Evolutionary conservation across 30 jellyfish, hydroid and myxozoan species (phyloP).

Genomic region (Pseudorhiza aurosa): DNA sequence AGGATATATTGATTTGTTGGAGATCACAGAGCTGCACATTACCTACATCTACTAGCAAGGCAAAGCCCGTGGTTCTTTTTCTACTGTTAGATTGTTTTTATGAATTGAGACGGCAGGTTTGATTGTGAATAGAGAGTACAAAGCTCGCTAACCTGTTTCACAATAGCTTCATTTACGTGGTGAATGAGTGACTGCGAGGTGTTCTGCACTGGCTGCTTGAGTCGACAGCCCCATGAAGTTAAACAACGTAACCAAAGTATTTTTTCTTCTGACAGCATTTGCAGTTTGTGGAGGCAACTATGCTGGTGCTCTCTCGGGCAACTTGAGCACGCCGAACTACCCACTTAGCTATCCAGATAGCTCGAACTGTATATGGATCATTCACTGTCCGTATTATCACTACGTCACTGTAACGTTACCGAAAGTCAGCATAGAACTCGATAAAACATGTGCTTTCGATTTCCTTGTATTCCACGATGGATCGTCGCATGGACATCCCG

Average conservation of each 20-base stretch:
- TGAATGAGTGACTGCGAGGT: not conserved
- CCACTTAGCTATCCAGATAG: conserved; percentile 62
- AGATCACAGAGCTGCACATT: too few relatives aligned
- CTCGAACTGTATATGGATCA: conserved; percentile 63
- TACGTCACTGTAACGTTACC: conserved; percentile 40
- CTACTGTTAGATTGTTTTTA: not conserved
- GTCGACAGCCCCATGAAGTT: conserved; percentile 11
- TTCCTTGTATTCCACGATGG: conserved; percentile 59
- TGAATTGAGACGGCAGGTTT: conserved; percentile 12
- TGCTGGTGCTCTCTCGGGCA: conserved; percentile 57
- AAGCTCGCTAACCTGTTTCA: conserved; percentile 30
- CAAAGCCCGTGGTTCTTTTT: not conserved
- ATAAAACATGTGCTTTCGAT: conserved; percentile 68
- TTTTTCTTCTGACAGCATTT: conserved; percentile 37
- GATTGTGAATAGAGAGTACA: not conserved
- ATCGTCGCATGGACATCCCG: conserved; percentile 12
- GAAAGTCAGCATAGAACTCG: conserved; percentile 39
- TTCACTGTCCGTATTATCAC: conserved; percentile 59
- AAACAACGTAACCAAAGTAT: not conserved
- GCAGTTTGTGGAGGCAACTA: conserved; percentile 78
- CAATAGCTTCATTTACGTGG: conserved; percentile 9
- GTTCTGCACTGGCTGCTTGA: conserved; percentile 25
- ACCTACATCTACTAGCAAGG: not conserved
- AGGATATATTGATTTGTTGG: too few relatives aligned
- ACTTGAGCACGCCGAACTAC: conserved; percentile 67